Evolutionary conservation across 1,140 invertebrate species (phyloP).

Genomic region (Protaetia brevitarsis): DNA sequence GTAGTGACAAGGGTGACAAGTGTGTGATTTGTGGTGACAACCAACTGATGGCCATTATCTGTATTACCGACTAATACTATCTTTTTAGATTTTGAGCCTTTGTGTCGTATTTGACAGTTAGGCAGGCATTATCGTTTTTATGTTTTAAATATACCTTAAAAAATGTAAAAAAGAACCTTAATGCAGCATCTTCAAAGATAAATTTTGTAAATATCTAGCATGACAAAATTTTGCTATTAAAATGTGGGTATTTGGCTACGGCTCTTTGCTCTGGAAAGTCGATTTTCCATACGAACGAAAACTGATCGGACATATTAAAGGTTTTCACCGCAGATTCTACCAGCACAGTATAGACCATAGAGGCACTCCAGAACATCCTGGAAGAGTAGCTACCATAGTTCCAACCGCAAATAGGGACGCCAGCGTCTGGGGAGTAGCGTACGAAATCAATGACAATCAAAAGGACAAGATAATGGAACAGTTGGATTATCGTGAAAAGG

Average conservation of each 20-base stretch:
- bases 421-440: conserved; percentile 86
- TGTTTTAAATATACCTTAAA: neutral
- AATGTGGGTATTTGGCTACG: conserved; percentile 93
- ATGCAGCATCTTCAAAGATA: neutral
- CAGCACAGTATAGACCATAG: conserved; percentile 89
- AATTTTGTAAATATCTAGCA: neutral
- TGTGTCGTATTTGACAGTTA: too few species aligned
- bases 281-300: conserved; percentile 81
- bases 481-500: conserved; percentile 86
- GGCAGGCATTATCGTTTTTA: too few species aligned
- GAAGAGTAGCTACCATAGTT: conserved; percentile 84
- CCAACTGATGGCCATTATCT: too few species aligned
- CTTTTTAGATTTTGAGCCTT: too few species aligned
- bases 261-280: conserved; percentile 89
- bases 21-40: too few species aligned
- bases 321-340: conserved; percentile 82
- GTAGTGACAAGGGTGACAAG: too few species aligned
- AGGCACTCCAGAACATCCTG: conserved; percentile 84
- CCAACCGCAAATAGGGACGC: conserved; percentile 59
- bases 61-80: too few species aligned
- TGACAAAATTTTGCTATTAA: conserved; percentile 22
- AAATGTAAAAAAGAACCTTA: neutral
- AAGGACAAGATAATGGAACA: conserved; percentile 71
- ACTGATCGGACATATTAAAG: conserved; percentile 77
- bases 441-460: conserved; percentile 72